A percentile compares a stretch with the other conserved stretches of the same genome.
phyloP scores from a whole-genome alignment of 2,113 vertebrate species.

The Rhabdomys dilectus region DNA sequence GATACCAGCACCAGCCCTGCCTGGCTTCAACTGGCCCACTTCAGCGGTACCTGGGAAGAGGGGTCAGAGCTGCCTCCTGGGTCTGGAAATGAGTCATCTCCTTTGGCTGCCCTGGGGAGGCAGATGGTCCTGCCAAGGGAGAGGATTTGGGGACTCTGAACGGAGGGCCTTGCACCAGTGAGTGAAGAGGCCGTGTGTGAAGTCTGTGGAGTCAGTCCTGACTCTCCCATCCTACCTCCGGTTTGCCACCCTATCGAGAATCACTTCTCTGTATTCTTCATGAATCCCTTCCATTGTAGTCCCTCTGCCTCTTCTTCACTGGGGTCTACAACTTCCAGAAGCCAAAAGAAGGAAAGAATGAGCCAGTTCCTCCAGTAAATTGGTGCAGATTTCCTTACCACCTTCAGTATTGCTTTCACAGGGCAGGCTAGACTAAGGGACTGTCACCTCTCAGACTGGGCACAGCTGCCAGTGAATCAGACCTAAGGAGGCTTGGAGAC shows the following conservation, averaged over 20 bases:
- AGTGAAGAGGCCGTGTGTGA: neutral
- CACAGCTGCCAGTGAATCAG: neutral
- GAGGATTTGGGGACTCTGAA: neutral
- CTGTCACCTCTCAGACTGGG: neutral
- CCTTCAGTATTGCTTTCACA: neutral
- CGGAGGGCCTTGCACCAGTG: neutral
- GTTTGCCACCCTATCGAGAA: neutral
- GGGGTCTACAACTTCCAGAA: neutral
- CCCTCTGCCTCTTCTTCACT: neutral
- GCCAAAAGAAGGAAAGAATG: neutral
- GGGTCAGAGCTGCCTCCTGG: conserved; percentile 5
- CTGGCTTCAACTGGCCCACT: neutral
- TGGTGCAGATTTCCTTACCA: neutral
- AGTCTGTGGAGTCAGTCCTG: accelerated
- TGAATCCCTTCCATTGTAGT: neutral
- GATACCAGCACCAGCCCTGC: neutral
- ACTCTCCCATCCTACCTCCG: neutral
- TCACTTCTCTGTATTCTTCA: neutral
- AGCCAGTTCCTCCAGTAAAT: neutral
- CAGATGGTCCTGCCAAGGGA: neutral
- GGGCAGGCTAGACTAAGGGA: neutral
- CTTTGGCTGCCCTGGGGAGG: conserved; percentile 53
- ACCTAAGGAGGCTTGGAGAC: neutral
- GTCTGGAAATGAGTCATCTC: conserved; percentile 70
- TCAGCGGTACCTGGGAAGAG: conserved; percentile 43